Percentiles rank a stretch among this genome's conserved stretches.
phyloP scores from a whole-genome alignment of 2,113 vertebrate genomes.

The Sinocyclocheilus anophthalmus region DNA sequence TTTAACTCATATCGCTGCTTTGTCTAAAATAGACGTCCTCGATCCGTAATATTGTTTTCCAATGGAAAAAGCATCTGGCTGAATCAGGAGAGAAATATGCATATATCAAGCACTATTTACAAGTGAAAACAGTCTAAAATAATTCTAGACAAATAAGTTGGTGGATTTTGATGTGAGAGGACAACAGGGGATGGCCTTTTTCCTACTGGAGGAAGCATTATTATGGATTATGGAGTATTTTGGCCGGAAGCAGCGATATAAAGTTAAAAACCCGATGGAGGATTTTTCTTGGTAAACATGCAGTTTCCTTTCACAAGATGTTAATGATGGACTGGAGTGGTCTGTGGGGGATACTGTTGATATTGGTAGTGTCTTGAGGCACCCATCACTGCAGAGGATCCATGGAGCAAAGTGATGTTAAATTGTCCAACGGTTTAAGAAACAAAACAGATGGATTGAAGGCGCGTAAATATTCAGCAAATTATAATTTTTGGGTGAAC shows the following conservation, averaged over 20 bases:
- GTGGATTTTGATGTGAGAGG: neutral
- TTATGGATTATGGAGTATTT: too few relatives aligned
- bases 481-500: neutral
- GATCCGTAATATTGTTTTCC: too few relatives aligned
- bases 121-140: neutral
- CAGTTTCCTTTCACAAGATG: neutral
- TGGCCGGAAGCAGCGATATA: too few relatives aligned
- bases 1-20: neutral
- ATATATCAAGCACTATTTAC: too few relatives aligned
- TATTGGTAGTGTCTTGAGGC: neutral
- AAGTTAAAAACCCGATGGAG: neutral
- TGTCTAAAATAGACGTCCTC: too few relatives aligned
- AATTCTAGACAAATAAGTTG: neutral
- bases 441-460: neutral
- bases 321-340: neutral
- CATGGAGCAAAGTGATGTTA: neutral
- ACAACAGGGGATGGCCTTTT: neutral
- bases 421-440: neutral
- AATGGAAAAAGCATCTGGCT: too few relatives aligned
- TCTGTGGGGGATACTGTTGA: too few relatives aligned
- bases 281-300: neutral
- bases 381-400: neutral
- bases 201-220: neutral
- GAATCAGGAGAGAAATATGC: too few relatives aligned
- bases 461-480: neutral